Percentiles rank a stretch among this genome's conserved stretches.
Conservation (phyloP, 2,888 invertebrate genomes). For the Hyalella azteca region DNA sequence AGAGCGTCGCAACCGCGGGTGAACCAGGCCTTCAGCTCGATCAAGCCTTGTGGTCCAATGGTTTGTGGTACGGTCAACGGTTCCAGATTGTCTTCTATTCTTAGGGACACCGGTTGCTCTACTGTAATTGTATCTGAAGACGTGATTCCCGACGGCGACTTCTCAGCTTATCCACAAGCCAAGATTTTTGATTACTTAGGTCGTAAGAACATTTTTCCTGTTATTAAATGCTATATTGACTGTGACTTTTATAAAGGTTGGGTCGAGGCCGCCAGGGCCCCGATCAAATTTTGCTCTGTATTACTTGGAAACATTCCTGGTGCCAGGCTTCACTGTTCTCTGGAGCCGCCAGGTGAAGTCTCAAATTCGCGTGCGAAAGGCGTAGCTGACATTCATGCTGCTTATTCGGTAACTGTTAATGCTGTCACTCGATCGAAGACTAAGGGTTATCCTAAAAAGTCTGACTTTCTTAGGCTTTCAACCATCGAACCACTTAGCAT, state of each 20-base stretch:
- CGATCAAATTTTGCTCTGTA: neutral
- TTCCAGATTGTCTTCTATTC: neutral
- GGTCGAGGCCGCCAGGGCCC: neutral
- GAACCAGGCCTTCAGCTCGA: neutral
- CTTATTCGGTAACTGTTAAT: neutral
- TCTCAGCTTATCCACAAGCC: neutral
- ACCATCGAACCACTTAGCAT: too few species aligned
- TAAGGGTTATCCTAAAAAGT: neutral
- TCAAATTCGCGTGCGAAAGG: neutral
- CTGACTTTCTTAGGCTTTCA: too few species aligned
- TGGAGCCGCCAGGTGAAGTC: neutral
- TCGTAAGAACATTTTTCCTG: neutral
- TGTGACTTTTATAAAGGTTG: neutral
- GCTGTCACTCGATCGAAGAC: neutral
- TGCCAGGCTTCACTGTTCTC: neutral
- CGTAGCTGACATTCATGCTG: neutral
- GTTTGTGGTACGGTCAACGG: neutral
- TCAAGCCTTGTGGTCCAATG: neutral
- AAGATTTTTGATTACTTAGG: neutral
- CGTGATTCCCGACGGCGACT: neutral
- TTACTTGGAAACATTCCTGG: neutral
- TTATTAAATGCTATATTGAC: neutral
- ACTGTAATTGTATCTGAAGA: neutral
- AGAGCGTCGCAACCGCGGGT: neutral
- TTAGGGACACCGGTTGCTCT: neutral